Conservation (phyloP, 2,888 invertebrate species). For the Lucinisca nassula region DNA sequence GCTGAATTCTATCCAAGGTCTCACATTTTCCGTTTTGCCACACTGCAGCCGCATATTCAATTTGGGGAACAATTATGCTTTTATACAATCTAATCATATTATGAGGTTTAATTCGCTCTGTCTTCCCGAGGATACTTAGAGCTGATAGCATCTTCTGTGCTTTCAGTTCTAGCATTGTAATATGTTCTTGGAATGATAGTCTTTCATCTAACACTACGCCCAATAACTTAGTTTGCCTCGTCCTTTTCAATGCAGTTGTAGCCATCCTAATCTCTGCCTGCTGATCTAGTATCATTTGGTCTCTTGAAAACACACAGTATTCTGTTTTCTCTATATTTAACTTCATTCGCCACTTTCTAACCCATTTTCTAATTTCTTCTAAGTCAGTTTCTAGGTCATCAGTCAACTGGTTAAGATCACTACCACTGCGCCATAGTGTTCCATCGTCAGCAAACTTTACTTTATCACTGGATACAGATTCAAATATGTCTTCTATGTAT, state of each 20-base stretch:
- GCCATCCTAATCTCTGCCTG: neutral
- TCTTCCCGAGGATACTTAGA: neutral
- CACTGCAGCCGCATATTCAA: constrained; percentile 33
- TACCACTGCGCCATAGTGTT: constrained; percentile 35
- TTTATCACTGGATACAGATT: neutral
- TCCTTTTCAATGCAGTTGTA: neutral
- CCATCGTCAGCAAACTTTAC: constrained; percentile 49
- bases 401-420: neutral
- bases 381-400: neutral
- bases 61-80: constrained; percentile 7
- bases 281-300: neutral
- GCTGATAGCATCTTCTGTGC: neutral
- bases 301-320: neutral
- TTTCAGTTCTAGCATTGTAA: neutral
- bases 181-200: constrained; percentile 24
- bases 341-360: constrained; percentile 24
- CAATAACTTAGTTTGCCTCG: neutral
- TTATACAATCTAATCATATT: constrained; percentile 6
- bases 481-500: constrained; percentile 11
- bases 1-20: constrained; percentile 15
- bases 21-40: constrained; percentile 28
- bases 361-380: neutral
- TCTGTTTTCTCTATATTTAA: constrained; percentile 12
- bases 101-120: neutral
- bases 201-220: constrained; percentile 20